These are phyloP conservation scores for Gymnoscopelus braueri DNA, from an alignment of 2,797 vertebrate genomes.

Conservation along the genomic window DNA sequence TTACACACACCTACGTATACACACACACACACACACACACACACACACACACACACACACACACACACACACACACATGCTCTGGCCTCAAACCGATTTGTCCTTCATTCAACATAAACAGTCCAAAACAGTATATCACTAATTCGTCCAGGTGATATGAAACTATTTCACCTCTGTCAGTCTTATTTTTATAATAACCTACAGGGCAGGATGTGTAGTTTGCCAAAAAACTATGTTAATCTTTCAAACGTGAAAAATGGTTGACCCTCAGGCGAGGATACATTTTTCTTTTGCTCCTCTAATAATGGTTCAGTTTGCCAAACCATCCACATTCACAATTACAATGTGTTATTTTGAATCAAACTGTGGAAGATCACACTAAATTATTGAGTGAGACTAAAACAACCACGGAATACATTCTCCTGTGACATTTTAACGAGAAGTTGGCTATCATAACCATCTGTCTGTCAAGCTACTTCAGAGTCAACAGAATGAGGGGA, in stretches of 20 bases:
- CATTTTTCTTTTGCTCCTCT: neutral
- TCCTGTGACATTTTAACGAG: conserved; percentile 37
- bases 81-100: conserved; percentile 21
- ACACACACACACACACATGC: neutral
- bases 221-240: neutral
- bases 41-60: conserved; percentile 1
- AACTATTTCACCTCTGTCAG: neutral
- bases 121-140: neutral
- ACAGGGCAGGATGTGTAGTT: conserved; percentile 17
- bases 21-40: conserved; percentile 1
- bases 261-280: neutral
- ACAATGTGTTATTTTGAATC: conserved; percentile 26
- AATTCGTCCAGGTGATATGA: neutral
- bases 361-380: conserved; percentile 29
- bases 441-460: conserved; percentile 42
- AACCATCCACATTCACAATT: conserved; percentile 13
- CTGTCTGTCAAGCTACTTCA: conserved; percentile 45
- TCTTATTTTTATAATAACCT: conserved; percentile 17
- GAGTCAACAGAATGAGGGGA: conserved; percentile 31
- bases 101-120: neutral
- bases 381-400: conserved; percentile 24
- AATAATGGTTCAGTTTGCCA: neutral
- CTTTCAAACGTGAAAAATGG: conserved; percentile 13
- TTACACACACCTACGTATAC: neutral
- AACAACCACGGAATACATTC: conserved; percentile 36